These are phyloP conservation scores for Plemyria rubiginata DNA, from an alignment of 2,888 invertebrate genomes.

Conservation along the genomic window DNA sequence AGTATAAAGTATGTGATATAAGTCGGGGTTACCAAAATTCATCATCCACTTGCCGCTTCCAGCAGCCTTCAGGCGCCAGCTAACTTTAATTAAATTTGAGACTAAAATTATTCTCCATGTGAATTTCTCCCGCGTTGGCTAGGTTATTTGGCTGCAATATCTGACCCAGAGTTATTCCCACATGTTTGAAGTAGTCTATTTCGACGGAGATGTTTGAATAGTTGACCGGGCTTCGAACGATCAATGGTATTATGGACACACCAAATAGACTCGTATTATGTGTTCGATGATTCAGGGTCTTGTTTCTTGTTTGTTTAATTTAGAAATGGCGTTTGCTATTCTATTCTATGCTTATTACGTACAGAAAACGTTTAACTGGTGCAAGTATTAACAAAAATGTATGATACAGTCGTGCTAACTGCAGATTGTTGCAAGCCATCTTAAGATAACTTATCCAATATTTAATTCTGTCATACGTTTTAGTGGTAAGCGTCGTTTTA, in stretches of 20 bases:
- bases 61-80: conserved; percentile 1
- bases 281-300: no score
- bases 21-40: not conserved
- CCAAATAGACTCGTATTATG: not conserved
- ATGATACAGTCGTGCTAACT: no score
- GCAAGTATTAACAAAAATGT: no score
- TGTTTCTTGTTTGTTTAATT: no score
- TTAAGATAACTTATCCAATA: no score
- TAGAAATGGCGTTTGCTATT: no score
- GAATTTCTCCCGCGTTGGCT: conserved; percentile 12
- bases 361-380: no score
- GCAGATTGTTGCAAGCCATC: no score
- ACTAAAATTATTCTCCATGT: conserved; percentile 18
- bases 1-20: not conserved
- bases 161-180: conserved; percentile 16
- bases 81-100: conserved; percentile 19
- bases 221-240: conserved; percentile 3
- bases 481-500: no score
- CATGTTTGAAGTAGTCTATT: conserved; percentile 14
- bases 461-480: no score
- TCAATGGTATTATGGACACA: conserved; percentile 2
- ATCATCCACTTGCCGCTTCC: not conserved
- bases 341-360: no score
- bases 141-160: conserved; percentile 18
- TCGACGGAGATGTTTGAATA: conserved; percentile 10